Evolutionary conservation across 2,888 invertebrate genomes (phyloP).

Genomic region (Agriopis aurantiaria): DNA sequence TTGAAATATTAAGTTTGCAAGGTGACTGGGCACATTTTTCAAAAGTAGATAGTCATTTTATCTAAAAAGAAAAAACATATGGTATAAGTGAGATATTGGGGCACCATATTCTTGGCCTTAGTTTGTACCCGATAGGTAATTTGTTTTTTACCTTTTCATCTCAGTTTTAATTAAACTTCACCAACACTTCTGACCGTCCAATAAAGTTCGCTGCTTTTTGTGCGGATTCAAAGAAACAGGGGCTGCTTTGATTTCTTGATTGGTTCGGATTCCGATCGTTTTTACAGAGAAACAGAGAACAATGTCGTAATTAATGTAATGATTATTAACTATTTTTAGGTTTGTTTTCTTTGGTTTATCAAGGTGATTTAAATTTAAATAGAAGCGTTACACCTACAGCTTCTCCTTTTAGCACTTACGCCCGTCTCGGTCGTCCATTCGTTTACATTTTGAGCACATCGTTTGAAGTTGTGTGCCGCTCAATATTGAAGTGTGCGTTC

Average conservation of each 20-base stretch:
- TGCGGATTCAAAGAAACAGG: slow-evolving; percentile 23
- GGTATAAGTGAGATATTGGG: no score
- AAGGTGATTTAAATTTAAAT: not conserved
- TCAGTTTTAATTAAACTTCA: slow-evolving; percentile 17
- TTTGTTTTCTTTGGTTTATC: not conserved
- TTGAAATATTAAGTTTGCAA: no score
- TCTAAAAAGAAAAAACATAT: no score
- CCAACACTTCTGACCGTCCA: slow-evolving; percentile 15
- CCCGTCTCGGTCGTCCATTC: no score
- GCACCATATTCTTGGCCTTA: no score
- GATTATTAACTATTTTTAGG: not conserved
- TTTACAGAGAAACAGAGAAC: not conserved
- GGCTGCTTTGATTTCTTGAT: slow-evolving; percentile 31
- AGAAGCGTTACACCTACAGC: no score
- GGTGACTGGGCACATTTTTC: no score
- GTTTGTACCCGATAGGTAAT: not conserved
- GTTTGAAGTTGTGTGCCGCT: no score
- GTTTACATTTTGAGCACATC: no score
- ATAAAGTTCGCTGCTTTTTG: slow-evolving; percentile 19
- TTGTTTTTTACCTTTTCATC: slow-evolving; percentile 5
- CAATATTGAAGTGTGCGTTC: no score
- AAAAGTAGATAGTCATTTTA: no score
- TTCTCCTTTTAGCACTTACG: no score
- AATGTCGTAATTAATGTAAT: slow-evolving; percentile 16
- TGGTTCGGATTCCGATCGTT: slow-evolving; percentile 22